Conservation (phyloP, 2,888 invertebrate genomes). For the Vandiemenella viatica region DNA sequence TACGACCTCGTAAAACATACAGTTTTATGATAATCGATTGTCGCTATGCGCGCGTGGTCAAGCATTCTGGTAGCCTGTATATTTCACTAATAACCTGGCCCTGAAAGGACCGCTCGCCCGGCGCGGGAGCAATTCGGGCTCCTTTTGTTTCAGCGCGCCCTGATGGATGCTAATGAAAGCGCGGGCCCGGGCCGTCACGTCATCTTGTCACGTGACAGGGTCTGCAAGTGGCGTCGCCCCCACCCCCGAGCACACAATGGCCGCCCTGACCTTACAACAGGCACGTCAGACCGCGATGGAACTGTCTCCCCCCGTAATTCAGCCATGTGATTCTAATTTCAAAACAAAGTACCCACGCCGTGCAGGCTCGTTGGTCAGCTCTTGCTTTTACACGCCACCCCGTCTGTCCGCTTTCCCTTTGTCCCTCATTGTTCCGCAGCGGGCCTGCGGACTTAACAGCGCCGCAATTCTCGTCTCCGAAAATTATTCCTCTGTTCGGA, state of each 20-base stretch:
- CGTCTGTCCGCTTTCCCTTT: neutral
- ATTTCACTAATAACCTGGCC: constrained; percentile 10
- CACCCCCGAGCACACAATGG: constrained; percentile 8
- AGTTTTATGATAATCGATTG: too few species aligned
- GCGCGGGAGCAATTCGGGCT: constrained; percentile 18
- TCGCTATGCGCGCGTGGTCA: too few species aligned
- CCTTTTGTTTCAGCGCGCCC: constrained; percentile 16
- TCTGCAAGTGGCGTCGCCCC: constrained; percentile 15
- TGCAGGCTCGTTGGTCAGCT: neutral
- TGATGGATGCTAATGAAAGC: constrained; percentile 18
- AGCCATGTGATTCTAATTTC: constrained; percentile 14
- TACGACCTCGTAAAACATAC: too few species aligned
- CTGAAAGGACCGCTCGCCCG: neutral
- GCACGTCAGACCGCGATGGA: neutral
- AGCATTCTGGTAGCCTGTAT: neutral
- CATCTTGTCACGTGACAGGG: constrained; percentile 12
- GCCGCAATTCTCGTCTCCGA: too few species aligned
- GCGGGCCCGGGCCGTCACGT: constrained; percentile 1
- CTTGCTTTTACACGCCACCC: neutral
- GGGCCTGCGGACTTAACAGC: neutral
- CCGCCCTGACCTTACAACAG: constrained; percentile 10
- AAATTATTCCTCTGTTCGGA: too few species aligned
- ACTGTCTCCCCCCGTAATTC: constrained; percentile 5
- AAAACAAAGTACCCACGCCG: constrained; percentile 7
- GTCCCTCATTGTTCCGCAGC: neutral